These are phyloP conservation scores for Ceratina japonica DNA, from an alignment of 1,140 invertebrate species.

Conservation along the genomic window DNA sequence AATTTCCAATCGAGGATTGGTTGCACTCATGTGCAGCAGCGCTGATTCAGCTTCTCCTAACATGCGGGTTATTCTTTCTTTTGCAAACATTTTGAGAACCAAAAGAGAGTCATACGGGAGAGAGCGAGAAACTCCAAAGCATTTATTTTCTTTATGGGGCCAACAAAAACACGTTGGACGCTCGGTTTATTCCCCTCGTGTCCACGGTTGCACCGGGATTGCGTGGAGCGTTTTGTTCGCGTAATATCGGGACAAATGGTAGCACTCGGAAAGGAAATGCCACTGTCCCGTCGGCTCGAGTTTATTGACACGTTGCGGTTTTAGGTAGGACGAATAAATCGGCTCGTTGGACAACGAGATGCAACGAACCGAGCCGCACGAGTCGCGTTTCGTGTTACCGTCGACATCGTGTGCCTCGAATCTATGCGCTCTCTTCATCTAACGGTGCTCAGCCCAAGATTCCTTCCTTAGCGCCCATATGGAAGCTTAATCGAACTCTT, in stretches of 20 bases:
- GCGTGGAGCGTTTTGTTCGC: conserved; percentile 18
- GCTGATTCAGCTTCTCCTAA: too few species aligned
- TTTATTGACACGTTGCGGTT: conserved; percentile 54
- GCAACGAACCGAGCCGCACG: conserved; percentile 2
- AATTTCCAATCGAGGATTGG: too few species aligned
- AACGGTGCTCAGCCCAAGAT: neutral
- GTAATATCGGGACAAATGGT: conserved; percentile 26
- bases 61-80: too few species aligned
- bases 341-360: neutral
- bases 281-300: neutral
- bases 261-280: conserved; percentile 18
- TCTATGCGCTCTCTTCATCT: neutral
- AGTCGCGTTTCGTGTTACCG: conserved; percentile 42
- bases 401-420: conserved; percentile 2
- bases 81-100: too few species aligned
- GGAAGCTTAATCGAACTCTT: too few species aligned
- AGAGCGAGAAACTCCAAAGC: too few species aligned
- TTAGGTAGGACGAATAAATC: conserved; percentile 30
- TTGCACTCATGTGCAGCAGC: too few species aligned
- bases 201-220: conserved; percentile 1
- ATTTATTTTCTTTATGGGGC: too few species aligned
- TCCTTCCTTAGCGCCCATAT: too few species aligned
- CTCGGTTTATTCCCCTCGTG: neutral
- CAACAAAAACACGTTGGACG: too few species aligned
- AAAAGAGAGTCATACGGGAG: too few species aligned